phyloP scores from a whole-genome alignment of 2,888 invertebrate species.

The Drosophila monieri region DNA sequence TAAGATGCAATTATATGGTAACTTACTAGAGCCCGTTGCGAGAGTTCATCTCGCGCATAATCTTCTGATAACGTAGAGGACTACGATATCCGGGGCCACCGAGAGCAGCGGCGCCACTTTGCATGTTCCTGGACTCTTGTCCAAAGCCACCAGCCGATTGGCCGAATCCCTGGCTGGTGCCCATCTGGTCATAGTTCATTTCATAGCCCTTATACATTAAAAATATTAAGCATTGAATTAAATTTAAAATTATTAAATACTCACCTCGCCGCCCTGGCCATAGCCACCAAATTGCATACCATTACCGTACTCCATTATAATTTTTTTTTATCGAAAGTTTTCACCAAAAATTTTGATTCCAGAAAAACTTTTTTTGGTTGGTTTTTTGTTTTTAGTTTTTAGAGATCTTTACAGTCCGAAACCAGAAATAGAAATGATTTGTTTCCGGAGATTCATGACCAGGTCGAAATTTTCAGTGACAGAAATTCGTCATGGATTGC shows the following conservation, averaged over 20 bases:
- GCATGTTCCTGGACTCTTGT: slow-evolving; percentile 49
- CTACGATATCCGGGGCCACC: slow-evolving; percentile 69
- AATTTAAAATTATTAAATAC: not conserved
- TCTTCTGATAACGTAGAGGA: slow-evolving; percentile 58
- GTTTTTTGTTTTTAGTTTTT: slow-evolving; percentile 15
- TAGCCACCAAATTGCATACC: slow-evolving; percentile 55
- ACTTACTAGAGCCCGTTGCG: slow-evolving; percentile 66
- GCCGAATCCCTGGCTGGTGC: slow-evolving; percentile 30
- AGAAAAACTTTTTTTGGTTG: slow-evolving; percentile 23
- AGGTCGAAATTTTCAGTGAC: not conserved
- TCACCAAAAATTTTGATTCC: slow-evolving; percentile 4
- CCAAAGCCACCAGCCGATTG: slow-evolving; percentile 40
- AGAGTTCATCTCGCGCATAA: slow-evolving; percentile 64
- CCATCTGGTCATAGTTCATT: slow-evolving; percentile 23
- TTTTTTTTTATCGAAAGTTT: slow-evolving; percentile 5
- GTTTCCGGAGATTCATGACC: not conserved
- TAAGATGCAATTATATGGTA: no score
- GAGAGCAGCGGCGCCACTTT: slow-evolving; percentile 51
- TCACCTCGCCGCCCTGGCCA: slow-evolving; percentile 55
- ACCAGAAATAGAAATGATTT: slow-evolving; percentile 35
- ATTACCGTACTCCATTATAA: slow-evolving; percentile 57
- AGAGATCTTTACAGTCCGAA: slow-evolving; percentile 54
- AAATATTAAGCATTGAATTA: no score
- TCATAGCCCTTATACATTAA: slow-evolving; percentile 25
- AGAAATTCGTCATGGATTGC: slow-evolving; percentile 6